These are phyloP conservation scores for Cervus canadensis DNA, from an alignment of 2,113 vertebrate species.

Conservation along the genomic window DNA sequence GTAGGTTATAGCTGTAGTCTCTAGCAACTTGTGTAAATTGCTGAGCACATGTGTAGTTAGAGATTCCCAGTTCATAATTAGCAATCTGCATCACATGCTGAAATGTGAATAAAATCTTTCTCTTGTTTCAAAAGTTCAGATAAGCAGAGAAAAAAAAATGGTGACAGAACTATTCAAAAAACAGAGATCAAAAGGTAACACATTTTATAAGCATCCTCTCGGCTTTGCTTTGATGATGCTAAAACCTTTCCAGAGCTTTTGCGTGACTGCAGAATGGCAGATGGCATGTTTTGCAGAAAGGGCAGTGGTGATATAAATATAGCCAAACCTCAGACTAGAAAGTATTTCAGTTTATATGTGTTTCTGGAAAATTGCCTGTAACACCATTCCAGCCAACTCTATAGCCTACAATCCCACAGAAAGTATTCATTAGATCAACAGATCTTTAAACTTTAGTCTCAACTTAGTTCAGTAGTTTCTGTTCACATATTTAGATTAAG, in stretches of 20 bases:
- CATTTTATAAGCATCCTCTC: neutral
- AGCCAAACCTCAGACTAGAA: neutral
- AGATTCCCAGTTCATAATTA: neutral
- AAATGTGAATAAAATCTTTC: neutral
- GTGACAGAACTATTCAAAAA: neutral
- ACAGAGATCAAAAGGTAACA: neutral
- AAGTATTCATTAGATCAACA: neutral
- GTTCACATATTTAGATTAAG: neutral
- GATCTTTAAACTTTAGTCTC: neutral
- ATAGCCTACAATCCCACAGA: no score
- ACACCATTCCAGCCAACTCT: neutral
- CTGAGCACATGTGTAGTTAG: neutral
- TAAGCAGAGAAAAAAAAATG: neutral
- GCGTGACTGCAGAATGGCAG: neutral
- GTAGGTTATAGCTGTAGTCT: neutral
- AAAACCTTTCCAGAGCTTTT: neutral
- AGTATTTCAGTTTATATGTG: neutral
- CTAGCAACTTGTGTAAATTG: neutral
- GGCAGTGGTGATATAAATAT: neutral
- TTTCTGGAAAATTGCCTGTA: neutral
- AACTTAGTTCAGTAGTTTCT: neutral
- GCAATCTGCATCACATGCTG: neutral
- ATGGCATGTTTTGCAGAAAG: neutral
- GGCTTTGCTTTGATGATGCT: neutral
- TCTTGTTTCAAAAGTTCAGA: neutral